phyloP scores from a whole-genome alignment of 37 sponge, comb jelly and placozoan species.

The Oopsacas minuta region DNA sequence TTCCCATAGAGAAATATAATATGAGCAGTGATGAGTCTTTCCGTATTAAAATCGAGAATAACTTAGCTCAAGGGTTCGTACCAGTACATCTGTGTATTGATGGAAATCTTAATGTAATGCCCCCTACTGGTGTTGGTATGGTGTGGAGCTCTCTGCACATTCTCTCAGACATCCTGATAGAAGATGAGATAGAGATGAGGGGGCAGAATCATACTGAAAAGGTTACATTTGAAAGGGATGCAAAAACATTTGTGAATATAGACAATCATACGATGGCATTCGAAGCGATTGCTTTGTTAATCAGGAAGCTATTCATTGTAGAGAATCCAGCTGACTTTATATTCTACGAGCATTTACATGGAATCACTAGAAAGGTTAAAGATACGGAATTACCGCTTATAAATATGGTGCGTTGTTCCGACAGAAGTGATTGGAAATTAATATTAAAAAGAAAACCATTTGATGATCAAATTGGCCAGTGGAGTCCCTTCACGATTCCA shows the following conservation, averaged over 20 bases:
- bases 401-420: neutral
- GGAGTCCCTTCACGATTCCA: neutral
- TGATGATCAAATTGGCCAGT: neutral
- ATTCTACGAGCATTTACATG: neutral
- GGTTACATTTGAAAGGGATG: neutral
- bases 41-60: neutral
- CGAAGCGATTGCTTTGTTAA: neutral
- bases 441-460: neutral
- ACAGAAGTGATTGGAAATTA: neutral
- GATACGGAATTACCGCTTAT: neutral
- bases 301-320: neutral
- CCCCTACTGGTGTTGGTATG: slow-evolving; percentile 3
- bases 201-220: neutral
- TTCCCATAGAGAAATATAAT: neutral
- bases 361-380: neutral
- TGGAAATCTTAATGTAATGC: neutral
- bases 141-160: slow-evolving; percentile 8
- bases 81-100: neutral
- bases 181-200: neutral
- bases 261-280: neutral
- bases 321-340: slow-evolving; percentile 14
- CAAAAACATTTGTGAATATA: slow-evolving; percentile 11
- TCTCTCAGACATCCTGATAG: slow-evolving; percentile 3
- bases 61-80: neutral
- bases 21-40: neutral